Conservation (phyloP, 2,888 invertebrate species). For the Dione juno region DNA sequence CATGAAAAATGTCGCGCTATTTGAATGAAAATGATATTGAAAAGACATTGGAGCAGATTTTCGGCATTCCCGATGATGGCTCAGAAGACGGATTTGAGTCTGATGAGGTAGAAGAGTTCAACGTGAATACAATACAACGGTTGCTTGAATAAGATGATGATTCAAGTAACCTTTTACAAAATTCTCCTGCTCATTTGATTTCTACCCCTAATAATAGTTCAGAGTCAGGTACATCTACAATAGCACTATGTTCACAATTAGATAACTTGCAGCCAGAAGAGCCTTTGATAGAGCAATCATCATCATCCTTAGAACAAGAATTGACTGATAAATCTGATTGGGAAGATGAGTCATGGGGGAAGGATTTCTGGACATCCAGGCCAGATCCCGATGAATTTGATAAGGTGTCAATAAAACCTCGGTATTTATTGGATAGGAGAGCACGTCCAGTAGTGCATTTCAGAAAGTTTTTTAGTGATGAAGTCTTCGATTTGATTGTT, state of each 20-base stretch:
- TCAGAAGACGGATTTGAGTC: slow-evolving; percentile 46
- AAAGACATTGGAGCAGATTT: slow-evolving; percentile 37
- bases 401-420: slow-evolving; percentile 30
- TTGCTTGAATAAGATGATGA: slow-evolving; percentile 41
- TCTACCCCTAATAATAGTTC: slow-evolving; percentile 37
- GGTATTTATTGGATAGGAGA: slow-evolving; percentile 11
- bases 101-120: slow-evolving; percentile 46
- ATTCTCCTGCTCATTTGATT: slow-evolving; percentile 44
- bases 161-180: slow-evolving; percentile 44
- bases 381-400: slow-evolving; percentile 10
- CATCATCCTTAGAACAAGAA: slow-evolving; percentile 43
- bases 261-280: slow-evolving; percentile 43
- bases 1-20: not conserved
- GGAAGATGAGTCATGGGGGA: slow-evolving; percentile 46
- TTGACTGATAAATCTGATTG: slow-evolving; percentile 45
- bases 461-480: slow-evolving; percentile 41
- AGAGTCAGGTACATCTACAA: slow-evolving; percentile 43
- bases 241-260: slow-evolving; percentile 44
- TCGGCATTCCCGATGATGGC: slow-evolving; percentile 44
- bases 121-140: slow-evolving; percentile 43
- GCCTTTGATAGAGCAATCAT: slow-evolving; percentile 42
- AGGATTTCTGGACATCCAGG: slow-evolving; percentile 42
- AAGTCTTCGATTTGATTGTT: slow-evolving; percentile 44
- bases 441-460: slow-evolving; percentile 38
- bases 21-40: slow-evolving; percentile 37